Evolutionary conservation across 2,113 vertebrate species (phyloP).

Genomic region (Grus americana): DNA sequence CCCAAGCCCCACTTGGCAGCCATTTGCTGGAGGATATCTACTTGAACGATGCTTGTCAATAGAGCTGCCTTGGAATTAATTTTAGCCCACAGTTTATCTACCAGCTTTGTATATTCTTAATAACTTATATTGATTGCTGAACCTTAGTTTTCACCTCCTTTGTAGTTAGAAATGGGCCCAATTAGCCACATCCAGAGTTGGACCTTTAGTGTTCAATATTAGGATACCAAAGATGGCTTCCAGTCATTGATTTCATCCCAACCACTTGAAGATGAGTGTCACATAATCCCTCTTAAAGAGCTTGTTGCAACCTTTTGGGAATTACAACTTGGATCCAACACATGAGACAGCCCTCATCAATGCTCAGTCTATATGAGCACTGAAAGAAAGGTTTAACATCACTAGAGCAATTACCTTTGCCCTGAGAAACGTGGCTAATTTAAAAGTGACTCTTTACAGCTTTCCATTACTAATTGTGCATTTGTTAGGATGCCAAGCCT

Average conservation of each 20-base stretch:
- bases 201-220: neutral
- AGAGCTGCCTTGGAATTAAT: neutral
- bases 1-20: neutral
- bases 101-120: neutral
- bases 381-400: neutral
- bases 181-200: neutral
- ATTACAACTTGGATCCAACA: neutral
- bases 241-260: slow-evolving; percentile 2
- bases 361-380: neutral
- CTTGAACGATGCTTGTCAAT: neutral
- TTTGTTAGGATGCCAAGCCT: neutral
- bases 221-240: neutral
- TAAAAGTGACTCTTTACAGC: neutral
- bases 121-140: neutral
- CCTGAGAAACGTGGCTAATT: neutral
- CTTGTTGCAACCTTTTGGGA: neutral
- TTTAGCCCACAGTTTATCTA: slow-evolving; percentile 9
- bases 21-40: neutral
- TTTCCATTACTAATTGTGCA: neutral
- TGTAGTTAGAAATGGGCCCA: neutral
- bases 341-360: neutral
- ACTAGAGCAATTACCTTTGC: slow-evolving; percentile 7
- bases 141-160: neutral
- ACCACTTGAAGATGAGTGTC: neutral
- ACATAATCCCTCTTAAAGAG: neutral